These are phyloP conservation scores for Gymnogyps californianus DNA, from an alignment of 2,113 vertebrate genomes.

Conservation along the genomic window DNA sequence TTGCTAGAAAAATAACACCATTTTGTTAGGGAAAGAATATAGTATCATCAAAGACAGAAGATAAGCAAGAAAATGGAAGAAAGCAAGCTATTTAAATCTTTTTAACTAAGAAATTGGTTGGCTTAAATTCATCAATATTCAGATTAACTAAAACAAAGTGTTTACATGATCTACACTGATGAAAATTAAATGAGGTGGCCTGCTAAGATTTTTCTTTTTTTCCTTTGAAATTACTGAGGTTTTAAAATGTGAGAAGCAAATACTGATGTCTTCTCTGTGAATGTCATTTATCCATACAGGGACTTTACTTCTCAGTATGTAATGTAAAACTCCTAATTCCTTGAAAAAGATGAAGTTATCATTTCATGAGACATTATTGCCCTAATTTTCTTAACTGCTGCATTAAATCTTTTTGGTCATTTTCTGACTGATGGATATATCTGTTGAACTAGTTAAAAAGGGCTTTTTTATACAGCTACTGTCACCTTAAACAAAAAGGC, in stretches of 20 bases:
- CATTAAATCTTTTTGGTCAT: not conserved
- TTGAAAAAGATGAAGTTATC: not conserved
- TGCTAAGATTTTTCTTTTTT: not conserved
- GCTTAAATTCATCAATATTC: not conserved
- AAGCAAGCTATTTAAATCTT: not conserved
- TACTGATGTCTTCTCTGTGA: not conserved
- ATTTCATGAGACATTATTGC: not conserved
- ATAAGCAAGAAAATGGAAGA: not conserved
- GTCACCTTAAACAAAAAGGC: not conserved
- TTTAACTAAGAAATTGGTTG: not conserved
- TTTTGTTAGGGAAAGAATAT: not conserved
- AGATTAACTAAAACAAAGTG: not conserved
- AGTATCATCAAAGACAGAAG: not conserved
- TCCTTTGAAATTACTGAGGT: not conserved
- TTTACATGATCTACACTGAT: not conserved
- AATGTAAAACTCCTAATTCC: not conserved
- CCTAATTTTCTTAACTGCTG: not conserved
- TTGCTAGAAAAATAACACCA: not conserved
- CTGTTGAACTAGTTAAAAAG: not conserved
- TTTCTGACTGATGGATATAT: not conserved
- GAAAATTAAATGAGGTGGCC: not conserved
- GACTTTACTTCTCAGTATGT: not conserved
- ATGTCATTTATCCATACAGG: not conserved
- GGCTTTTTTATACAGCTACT: constrained; percentile 10
- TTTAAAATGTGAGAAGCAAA: not conserved